Percentiles rank a stretch among this genome's conserved stretches.
These are phyloP conservation scores for Hofmannophila pseudospretella DNA, from an alignment of 2,888 invertebrate genomes.

Conservation along the genomic window DNA sequence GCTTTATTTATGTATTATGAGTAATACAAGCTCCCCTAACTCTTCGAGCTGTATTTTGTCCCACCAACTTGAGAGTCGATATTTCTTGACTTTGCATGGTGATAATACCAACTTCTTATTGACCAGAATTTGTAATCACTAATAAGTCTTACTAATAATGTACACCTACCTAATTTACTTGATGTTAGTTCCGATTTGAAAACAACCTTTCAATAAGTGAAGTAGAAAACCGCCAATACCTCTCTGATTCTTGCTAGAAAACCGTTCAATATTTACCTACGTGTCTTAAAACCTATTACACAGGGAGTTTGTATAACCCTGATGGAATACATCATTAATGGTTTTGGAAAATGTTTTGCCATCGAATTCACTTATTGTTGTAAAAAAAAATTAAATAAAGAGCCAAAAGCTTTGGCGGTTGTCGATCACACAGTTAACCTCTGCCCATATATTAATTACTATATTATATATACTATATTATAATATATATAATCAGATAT, in stretches of 20 bases:
- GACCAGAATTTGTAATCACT: neutral
- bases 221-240: too few species aligned
- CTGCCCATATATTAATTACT: too few species aligned
- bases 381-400: too few species aligned
- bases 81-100: slow-evolving; percentile 6
- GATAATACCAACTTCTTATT: slow-evolving; percentile 1
- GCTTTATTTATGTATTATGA: slow-evolving; percentile 30
- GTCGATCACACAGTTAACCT: too few species aligned
- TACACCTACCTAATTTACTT: neutral
- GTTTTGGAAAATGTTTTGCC: slow-evolving; percentile 36
- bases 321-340: slow-evolving; percentile 16
- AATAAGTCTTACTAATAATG: neutral
- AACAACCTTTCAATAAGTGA: neutral
- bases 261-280: slow-evolving; percentile 1
- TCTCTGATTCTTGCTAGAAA: slow-evolving; percentile 7
- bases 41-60: neutral
- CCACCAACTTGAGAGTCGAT: neutral
- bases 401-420: too few species aligned
- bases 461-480: too few species aligned
- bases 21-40: slow-evolving; percentile 40
- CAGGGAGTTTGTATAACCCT: slow-evolving; percentile 46
- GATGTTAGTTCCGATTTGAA: neutral
- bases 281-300: neutral
- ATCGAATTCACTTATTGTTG: too few species aligned
- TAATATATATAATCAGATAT: too few species aligned